Evolutionary conservation across 2,888 invertebrate genomes (phyloP).

Genomic region (Pristionchus fissidentatus): DNA sequence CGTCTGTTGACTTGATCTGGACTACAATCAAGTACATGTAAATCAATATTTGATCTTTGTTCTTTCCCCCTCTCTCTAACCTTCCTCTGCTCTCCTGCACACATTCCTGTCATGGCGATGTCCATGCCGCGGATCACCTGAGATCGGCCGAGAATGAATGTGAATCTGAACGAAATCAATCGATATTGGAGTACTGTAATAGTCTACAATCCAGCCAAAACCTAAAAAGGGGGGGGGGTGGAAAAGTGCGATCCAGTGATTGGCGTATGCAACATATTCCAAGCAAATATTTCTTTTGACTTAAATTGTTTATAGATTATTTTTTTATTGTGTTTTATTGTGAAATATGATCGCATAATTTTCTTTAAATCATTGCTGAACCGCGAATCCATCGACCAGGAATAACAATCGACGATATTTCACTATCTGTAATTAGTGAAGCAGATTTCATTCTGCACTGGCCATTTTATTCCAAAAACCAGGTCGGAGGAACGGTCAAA

Average conservation of each 20-base stretch:
- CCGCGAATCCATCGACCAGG: no score
- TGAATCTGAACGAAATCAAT: constrained; percentile 58
- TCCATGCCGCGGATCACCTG: constrained; percentile 74
- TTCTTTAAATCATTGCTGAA: no score
- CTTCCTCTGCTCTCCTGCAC: constrained; percentile 71
- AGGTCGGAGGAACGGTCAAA: no score
- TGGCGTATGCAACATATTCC: not conserved
- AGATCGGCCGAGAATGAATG: constrained; percentile 69
- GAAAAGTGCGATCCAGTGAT: not conserved
- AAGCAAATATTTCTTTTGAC: not conserved
- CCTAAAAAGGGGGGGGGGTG: not conserved
- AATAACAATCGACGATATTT: no score
- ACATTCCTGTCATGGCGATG: constrained; percentile 69
- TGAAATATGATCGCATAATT: no score
- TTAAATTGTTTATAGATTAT: not conserved
- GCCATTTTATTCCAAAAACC: no score
- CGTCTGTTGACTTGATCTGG: no score
- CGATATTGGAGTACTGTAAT: not conserved
- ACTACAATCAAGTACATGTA: not conserved
- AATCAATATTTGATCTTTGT: constrained; percentile 32
- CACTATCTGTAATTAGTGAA: no score
- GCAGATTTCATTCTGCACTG: no score
- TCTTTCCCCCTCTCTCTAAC: constrained; percentile 44
- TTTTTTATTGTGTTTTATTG: no score
- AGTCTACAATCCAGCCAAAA: not conserved